Evolutionary conservation across 2,113 vertebrate species (phyloP), one percentile per base, ranked within the genome.

Genomic region (Circaetus cinerascens): DNA sequence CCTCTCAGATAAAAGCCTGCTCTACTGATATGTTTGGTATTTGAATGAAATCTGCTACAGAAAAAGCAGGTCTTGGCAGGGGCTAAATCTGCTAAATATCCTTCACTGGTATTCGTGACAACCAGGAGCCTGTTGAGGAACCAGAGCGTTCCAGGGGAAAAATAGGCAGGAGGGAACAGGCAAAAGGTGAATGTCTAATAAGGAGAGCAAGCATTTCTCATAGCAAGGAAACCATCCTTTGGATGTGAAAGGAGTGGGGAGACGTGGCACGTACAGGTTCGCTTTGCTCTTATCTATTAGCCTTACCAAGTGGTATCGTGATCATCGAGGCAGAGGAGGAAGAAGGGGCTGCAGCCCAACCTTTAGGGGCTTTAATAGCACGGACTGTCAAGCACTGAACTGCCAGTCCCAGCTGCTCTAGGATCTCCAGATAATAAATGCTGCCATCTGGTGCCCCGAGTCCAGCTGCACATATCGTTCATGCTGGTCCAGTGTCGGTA

Each of bases 391-490:
- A 71, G 85, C 34, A 0, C 43, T 10, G 1, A 15, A 8, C 63
- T 7, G 60, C 40, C 20, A 1, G 50, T 4, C 38, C 13, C 0
- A 5, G 68, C 81, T 46, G 60, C 56, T 81, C 23, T 4, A 0
- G 50, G 67, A 45, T 36, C 32, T 75, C 18, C 78, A 21, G 50
- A 10, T 86, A 96, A 90, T 73, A 81, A 90, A 92, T 97, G 96
- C 96, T 95, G 97, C 97, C 97, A 94, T 72, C 97, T 98, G 97
- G 30, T 97, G 97, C 93, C 46, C 55, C 1, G 19, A 38, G 50
- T 15, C 69, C 7, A 8, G 56, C 89, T 63, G 63, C 86, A 46
- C 93, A 21, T 50, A 16, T 7, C 1, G 7, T 6, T n/a, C 5
- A 1, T 15, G 20, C 43, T 0, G 12, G 56, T 29, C 34, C 16